A percentile compares a stretch with the other conserved stretches of the same genome.
Conservation (phyloP, 92 coral and sea anemone species). For the Palythoa grandis region DNA sequence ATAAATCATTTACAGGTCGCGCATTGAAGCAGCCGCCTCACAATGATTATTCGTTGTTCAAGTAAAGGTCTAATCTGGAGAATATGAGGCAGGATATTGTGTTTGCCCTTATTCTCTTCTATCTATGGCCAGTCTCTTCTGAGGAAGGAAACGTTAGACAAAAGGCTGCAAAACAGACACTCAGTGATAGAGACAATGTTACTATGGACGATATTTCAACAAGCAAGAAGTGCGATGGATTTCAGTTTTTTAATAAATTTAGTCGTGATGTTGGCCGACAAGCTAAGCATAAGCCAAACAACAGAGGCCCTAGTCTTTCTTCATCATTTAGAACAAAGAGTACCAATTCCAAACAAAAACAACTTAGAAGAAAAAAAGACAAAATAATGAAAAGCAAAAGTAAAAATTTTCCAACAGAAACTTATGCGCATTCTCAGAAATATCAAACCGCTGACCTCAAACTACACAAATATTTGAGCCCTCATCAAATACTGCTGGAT, state of each 20-base stretch:
- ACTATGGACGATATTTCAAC: background rate
- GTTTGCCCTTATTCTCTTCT: background rate
- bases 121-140: background rate
- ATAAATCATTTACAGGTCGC: background rate
- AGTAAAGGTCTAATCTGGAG: background rate
- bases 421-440: background rate
- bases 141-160: background rate
- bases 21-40: background rate
- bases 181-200: background rate
- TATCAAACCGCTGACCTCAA: background rate
- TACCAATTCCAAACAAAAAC: background rate
- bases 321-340: background rate
- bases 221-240: background rate
- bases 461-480: constrained; percentile 20
- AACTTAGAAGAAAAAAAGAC: background rate
- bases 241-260: background rate
- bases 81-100: background rate
- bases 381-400: background rate
- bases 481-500: constrained; percentile 65
- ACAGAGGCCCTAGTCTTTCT: background rate
- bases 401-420: background rate
- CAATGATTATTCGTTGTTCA: background rate
- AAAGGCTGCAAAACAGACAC: background rate
- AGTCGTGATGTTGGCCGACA: background rate
- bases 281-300: background rate